A percentile compares a stretch with the other conserved stretches of the same genome.
Evolutionary conservation across 2,888 invertebrate species (phyloP).

Genomic region (Drosophila antonietae): DNA sequence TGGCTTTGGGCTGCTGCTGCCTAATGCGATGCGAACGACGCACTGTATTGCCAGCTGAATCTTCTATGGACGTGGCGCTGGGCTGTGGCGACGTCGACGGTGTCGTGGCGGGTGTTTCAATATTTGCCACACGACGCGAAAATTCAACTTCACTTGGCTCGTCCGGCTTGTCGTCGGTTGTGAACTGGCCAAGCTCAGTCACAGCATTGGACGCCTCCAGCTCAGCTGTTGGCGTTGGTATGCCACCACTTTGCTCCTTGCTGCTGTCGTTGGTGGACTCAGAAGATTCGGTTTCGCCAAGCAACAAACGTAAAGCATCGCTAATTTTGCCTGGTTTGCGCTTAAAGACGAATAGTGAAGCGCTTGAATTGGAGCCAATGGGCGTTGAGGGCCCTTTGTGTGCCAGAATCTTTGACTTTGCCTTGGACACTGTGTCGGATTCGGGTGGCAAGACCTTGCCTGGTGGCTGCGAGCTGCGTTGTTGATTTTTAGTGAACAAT

Average conservation of each 20-base stretch:
- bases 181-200: constrained; percentile 79
- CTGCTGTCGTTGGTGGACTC: constrained; percentile 34
- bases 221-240: constrained; percentile 37
- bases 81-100: constrained; percentile 63
- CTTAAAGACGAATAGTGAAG: not conserved
- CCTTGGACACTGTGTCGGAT: constrained; percentile 1
- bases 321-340: not conserved
- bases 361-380: constrained; percentile 35
- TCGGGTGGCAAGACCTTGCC: not conserved
- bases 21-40: constrained; percentile 91
- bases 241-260: constrained; percentile 9
- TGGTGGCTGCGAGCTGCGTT: constrained; percentile 28
- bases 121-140: constrained; percentile 42
- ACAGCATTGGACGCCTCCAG: constrained; percentile 74
- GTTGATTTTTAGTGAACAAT: constrained; percentile 9
- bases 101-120: constrained; percentile 76
- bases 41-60: constrained; percentile 82
- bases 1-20: constrained; percentile 84
- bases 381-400: constrained; percentile 18
- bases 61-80: not conserved
- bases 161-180: constrained; percentile 56
- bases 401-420: not conserved
- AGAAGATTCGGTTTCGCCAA: constrained; percentile 44
- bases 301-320: constrained; percentile 13
- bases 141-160: constrained; percentile 28